A percentile compares a stretch with the other conserved stretches of the same genome.
These are phyloP conservation scores for Caradrina kadenii DNA, from an alignment of 2,888 invertebrate genomes.

Conservation along the genomic window DNA sequence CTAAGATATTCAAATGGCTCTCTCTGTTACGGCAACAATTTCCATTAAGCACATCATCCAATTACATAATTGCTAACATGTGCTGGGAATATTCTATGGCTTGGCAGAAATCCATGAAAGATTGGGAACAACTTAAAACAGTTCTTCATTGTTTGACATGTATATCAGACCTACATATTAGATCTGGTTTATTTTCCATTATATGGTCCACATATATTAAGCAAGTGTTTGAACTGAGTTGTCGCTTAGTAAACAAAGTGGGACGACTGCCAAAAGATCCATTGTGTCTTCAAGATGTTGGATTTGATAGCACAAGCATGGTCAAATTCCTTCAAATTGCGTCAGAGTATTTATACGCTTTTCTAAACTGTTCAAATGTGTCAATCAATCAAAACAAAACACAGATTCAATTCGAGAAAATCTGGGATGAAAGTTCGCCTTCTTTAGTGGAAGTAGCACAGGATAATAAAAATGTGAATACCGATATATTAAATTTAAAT, in stretches of 20 bases:
- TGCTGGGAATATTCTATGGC: constrained; percentile 97
- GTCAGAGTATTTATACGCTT: constrained; percentile 86
- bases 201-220: constrained; percentile 97
- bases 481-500: constrained; percentile 94
- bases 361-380: constrained; percentile 81
- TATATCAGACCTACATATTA: constrained; percentile 92
- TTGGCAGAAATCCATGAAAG: constrained; percentile 95
- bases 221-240: constrained; percentile 94
- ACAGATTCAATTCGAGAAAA: constrained; percentile 90
- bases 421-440: constrained; percentile 92
- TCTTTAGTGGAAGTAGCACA: constrained; percentile 95
- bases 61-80: constrained; percentile 95
- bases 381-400: constrained; percentile 80
- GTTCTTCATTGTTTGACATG: constrained; percentile 92
- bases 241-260: constrained; percentile 94
- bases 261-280: constrained; percentile 96
- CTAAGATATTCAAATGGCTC: constrained; percentile 91
- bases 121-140: constrained; percentile 92
- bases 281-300: constrained; percentile 94
- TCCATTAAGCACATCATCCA: constrained; percentile 95
- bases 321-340: constrained; percentile 85
- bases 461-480: constrained; percentile 93
- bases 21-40: constrained; percentile 94
- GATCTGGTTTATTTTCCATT: constrained; percentile 95
- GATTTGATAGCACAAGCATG: constrained; percentile 92